These are phyloP conservation scores for Echinometra lucunter DNA, from an alignment of 53 echinoderm and acorn worm species.

Conservation along the genomic window DNA sequence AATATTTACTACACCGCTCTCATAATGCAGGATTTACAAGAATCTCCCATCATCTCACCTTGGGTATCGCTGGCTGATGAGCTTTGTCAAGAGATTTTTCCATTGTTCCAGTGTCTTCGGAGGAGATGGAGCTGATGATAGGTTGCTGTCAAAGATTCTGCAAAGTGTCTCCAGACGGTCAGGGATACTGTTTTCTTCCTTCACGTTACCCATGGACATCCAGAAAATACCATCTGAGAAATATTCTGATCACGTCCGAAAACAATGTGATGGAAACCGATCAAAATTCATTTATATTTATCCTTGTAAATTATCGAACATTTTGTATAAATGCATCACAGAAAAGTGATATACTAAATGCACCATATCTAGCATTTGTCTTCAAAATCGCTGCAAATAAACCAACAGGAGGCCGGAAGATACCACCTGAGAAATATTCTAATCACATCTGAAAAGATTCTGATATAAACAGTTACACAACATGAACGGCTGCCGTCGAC, in stretches of 20 bases:
- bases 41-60: neutral
- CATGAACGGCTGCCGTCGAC: too few species aligned
- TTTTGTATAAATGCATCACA: too few species aligned
- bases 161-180: constrained; percentile 64
- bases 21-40: too few species aligned
- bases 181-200: constrained; percentile 31
- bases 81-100: constrained; percentile 53
- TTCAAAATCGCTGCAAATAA: too few species aligned
- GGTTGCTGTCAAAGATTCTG: constrained; percentile 26
- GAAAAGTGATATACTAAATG: too few species aligned
- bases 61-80: constrained; percentile 46
- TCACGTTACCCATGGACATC: constrained; percentile 64
- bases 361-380: too few species aligned
- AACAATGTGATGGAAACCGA: too few species aligned
- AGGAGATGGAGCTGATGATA: constrained; percentile 61
- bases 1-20: too few species aligned
- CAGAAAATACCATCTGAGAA: constrained; percentile 57
- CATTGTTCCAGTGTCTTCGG: constrained; percentile 64
- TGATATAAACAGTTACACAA: too few species aligned
- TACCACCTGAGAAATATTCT: constrained; percentile 49
- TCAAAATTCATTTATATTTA: too few species aligned
- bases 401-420: too few species aligned
- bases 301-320: too few species aligned
- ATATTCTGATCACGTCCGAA: neutral
- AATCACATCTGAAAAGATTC: neutral